Evolutionary conservation across 1,140 invertebrate species (phyloP), one percentile per base, ranked within the genome.

Genomic region (Chrysomallon squamiferum): DNA sequence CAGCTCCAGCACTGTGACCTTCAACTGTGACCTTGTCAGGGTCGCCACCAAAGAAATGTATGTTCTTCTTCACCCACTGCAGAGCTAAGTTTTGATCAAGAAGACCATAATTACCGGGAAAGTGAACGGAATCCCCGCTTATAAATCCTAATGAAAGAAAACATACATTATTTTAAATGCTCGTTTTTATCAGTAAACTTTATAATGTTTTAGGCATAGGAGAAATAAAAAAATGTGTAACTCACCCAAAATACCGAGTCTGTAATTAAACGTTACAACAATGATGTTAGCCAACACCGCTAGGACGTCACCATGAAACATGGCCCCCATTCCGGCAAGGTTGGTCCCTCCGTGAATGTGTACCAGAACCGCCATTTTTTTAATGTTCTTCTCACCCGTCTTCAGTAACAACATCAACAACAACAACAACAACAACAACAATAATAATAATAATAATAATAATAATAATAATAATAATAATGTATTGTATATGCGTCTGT

Each of bases 231-330:
- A 5, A 38, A 38, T 15, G 15, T 15, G 15, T 38, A 38, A 32
- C 64, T 60, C 60, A 76, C 75, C 92, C 87, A 71, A 90, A 87
- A 27, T 89, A 32, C 91, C 89, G 60, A 92, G 88, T 84, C 93
- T 89, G 76, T 93, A 95, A 80, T 95, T 95, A 1, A 91, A 86
- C 0, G 91, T 90, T 2, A 95, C 91, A 0, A 94, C 86, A 33
- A 83, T 76, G 9, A 95, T 82, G 2, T 94, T 86, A 66, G 93
- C 90, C 59, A 89, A 87, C 57, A 93, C 91, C 1, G 94, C 83
- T 1, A 95, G 79, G 69, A 89, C 90, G 71, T 93, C 90, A 0
- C 85, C 86, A 30, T 80, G 72, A 45, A 81, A 84, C 83, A 79
- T 86, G 76, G 61, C 86, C 62, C 69, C 87, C 76, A 69, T 86